Percentiles rank a stretch among this genome's conserved stretches.
These are phyloP conservation scores for Adoxophyes honmai DNA, from an alignment of 1,140 invertebrate genomes.

Conservation along the genomic window DNA sequence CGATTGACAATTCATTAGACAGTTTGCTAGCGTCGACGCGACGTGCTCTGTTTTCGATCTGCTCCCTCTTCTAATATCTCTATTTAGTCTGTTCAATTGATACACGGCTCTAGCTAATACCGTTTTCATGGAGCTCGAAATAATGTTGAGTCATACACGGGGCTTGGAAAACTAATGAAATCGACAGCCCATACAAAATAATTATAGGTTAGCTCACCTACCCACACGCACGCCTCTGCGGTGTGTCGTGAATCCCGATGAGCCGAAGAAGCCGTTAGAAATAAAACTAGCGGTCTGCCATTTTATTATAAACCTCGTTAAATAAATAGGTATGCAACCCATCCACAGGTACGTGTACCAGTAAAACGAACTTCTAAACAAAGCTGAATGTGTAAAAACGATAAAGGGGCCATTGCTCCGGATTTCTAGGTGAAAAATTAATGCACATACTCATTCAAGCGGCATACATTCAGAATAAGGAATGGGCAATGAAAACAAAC, in stretches of 20 bases:
- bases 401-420: too few relatives aligned
- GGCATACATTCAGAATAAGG: constrained; percentile 8
- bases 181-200: neutral
- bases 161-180: constrained; percentile 10
- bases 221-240: constrained; percentile 1
- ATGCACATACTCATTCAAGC: too few relatives aligned
- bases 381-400: too few relatives aligned
- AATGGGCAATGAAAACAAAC: constrained; percentile 28
- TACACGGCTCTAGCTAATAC: neutral
- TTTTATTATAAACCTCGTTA: neutral
- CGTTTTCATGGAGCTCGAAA: neutral
- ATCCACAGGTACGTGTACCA: neutral
- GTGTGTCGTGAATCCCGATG: neutral
- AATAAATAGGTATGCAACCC: neutral
- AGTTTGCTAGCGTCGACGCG: too few relatives aligned
- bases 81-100: neutral
- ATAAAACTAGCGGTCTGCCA: neutral
- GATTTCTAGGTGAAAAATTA: too few relatives aligned
- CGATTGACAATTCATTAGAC: too few relatives aligned
- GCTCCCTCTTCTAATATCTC: neutral
- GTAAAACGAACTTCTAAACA: too few relatives aligned
- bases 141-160: constrained; percentile 11
- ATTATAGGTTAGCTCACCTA: neutral
- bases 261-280: constrained; percentile 5
- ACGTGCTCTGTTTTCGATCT: neutral